These are phyloP conservation scores for Bothrops alternatus DNA, from an alignment of 2,797 vertebrate genomes.

Conservation along the genomic window DNA sequence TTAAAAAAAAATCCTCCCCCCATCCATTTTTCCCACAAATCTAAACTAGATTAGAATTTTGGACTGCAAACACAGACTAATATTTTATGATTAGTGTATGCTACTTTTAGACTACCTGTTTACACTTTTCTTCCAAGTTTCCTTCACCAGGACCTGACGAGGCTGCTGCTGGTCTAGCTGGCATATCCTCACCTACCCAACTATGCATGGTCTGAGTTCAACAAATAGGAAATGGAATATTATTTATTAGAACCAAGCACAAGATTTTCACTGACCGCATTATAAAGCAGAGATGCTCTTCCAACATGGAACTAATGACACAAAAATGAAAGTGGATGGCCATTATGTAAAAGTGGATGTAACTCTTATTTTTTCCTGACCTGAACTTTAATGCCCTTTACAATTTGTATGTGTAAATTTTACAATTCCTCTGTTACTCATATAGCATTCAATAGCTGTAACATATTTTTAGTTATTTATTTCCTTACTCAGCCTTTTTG, in stretches of 20 bases:
- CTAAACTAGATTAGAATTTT: slow-evolving; percentile 52
- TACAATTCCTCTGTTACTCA: neutral
- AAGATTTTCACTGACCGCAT: slow-evolving; percentile 13
- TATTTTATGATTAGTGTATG: slow-evolving; percentile 68
- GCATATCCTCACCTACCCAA: slow-evolving; percentile 88
- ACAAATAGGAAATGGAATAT: slow-evolving; percentile 69
- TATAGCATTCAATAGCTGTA: neutral
- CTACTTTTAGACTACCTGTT: slow-evolving; percentile 85
- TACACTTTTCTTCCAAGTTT: slow-evolving; percentile 92
- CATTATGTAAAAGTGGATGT: neutral
- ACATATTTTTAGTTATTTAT: neutral
- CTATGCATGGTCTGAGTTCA: slow-evolving; percentile 83
- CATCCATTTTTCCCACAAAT: slow-evolving; percentile 40
- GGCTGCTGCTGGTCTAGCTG: slow-evolving; percentile 81
- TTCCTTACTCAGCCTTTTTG: neutral
- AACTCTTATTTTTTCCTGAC: neutral
- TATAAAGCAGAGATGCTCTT: slow-evolving; percentile 12
- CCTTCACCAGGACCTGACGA: slow-evolving; percentile 86
- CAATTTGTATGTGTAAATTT: neutral
- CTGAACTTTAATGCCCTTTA: neutral
- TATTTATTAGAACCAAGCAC: slow-evolving; percentile 38
- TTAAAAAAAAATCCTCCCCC: slow-evolving; percentile 24
- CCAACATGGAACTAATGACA: slow-evolving; percentile 18
- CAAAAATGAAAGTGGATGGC: neutral
- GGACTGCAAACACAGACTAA: slow-evolving; percentile 59